phyloP scores from a whole-genome alignment of 2,113 vertebrate genomes.

The Aspidoscelis tigris region DNA sequence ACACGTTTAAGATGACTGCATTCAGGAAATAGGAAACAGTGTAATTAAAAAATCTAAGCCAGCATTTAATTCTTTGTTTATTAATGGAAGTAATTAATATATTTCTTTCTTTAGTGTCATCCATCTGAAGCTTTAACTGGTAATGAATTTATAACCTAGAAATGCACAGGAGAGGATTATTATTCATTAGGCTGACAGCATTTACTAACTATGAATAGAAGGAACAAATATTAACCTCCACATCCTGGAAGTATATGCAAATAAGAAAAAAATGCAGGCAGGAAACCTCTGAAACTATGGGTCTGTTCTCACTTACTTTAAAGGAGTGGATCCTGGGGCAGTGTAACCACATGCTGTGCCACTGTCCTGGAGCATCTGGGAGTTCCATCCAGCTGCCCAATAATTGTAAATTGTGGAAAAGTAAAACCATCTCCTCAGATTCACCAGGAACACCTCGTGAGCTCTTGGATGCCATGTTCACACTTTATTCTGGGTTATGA shows the following conservation, averaged over 20 bases:
- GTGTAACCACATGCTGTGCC: too few relatives aligned
- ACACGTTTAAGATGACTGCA: constrained; percentile 57
- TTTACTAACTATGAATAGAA: not conserved
- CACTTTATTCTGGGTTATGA: too few relatives aligned
- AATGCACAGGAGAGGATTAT: constrained; percentile 13
- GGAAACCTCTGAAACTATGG: too few relatives aligned
- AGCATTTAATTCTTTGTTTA: not conserved
- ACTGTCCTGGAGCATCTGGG: too few relatives aligned
- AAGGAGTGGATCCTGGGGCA: too few relatives aligned
- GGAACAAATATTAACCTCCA: not conserved
- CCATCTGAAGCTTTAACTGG: constrained; percentile 42
- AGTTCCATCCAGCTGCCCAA: too few relatives aligned
- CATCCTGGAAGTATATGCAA: not conserved
- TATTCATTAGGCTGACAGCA: not conserved
- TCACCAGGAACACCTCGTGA: too few relatives aligned
- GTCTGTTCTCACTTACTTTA: too few relatives aligned
- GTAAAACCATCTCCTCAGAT: too few relatives aligned
- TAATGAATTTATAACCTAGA: constrained; percentile 33
- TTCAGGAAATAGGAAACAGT: constrained; percentile 23
- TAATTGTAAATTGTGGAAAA: too few relatives aligned
- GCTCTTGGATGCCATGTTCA: too few relatives aligned
- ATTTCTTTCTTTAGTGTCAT: constrained; percentile 28
- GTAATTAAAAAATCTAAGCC: constrained; percentile 47
- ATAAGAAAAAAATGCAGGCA: too few relatives aligned
- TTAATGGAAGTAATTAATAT: constrained; percentile 45